Conservation (phyloP, 2,113 vertebrate genomes). For the Heterochromis multidens region DNA sequence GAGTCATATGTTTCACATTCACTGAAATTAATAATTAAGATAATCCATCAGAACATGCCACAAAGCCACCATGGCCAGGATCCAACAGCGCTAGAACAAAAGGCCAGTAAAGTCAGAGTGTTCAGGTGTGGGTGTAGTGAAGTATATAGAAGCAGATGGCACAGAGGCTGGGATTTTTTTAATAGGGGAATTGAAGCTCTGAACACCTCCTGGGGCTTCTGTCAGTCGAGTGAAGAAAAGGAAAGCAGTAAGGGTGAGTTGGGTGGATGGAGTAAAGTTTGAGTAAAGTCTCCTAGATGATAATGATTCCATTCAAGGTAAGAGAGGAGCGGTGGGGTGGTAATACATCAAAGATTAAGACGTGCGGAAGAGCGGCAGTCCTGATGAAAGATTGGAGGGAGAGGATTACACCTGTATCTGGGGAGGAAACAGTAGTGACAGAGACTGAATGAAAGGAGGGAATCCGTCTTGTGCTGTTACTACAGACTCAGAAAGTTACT, state of each 20-base stretch:
- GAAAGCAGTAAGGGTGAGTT: background rate
- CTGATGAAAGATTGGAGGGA: constrained; percentile 37
- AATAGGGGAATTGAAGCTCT: constrained; percentile 6
- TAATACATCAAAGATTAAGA: constrained; percentile 58
- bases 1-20: background rate
- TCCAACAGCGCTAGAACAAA: background rate
- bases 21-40: background rate
- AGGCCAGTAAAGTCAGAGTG: background rate
- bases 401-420: constrained; percentile 29
- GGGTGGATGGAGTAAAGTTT: background rate
- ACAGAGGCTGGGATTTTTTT: background rate
- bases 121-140: background rate
- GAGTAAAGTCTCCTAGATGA: constrained; percentile 27
- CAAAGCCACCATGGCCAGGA: background rate
- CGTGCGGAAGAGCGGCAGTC: constrained; percentile 28
- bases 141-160: background rate
- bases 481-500: background rate
- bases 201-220: constrained; percentile 7
- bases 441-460: constrained; percentile 23
- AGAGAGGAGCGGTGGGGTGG: constrained; percentile 14
- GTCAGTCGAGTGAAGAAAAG: background rate
- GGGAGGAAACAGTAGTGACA: constrained; percentile 26
- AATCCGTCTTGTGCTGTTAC: background rate
- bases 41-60: background rate
- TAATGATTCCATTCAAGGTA: constrained; percentile 60